Evolutionary conservation across 2,113 vertebrate genomes (phyloP).

Genomic region (Pristiophorus japonicus): DNA sequence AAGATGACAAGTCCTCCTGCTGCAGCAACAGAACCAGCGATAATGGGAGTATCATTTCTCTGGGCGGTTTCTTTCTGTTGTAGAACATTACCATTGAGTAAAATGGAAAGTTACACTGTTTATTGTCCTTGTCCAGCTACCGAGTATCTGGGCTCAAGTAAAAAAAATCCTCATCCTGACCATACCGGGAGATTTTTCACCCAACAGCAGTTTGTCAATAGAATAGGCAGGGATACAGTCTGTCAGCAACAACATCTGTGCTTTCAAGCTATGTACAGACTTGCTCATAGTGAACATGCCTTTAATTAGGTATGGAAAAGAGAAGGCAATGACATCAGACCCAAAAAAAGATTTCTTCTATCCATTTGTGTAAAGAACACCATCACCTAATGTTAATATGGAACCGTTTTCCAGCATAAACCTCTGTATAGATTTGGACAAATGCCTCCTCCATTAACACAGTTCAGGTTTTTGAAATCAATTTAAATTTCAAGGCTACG

Average conservation of each 20-base stretch:
- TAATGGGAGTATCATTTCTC: conserved; percentile 47
- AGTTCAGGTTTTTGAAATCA: background rate
- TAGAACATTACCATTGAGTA: conserved; percentile 42
- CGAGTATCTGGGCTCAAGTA: too few relatives aligned
- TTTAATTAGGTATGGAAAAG: background rate
- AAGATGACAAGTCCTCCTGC: conserved; percentile 49
- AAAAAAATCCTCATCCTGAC: background rate
- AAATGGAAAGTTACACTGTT: background rate
- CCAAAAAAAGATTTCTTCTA: background rate
- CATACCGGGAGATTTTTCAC: background rate
- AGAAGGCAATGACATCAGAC: background rate
- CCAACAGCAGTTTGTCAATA: background rate
- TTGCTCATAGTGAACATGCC: background rate
- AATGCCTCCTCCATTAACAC: background rate
- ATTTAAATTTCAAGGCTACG: background rate
- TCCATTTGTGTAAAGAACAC: background rate
- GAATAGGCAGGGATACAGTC: background rate
- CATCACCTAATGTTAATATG: background rate
- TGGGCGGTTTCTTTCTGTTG: conserved; percentile 44
- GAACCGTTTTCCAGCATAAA: background rate
- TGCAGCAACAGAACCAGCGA: conserved; percentile 50
- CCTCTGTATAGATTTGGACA: background rate
- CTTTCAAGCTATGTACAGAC: background rate
- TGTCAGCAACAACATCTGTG: background rate
- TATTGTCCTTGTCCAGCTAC: background rate